A percentile compares a stretch with the other conserved stretches of the same genome.
phyloP scores from a whole-genome alignment of 2,888 invertebrate species.

The Dorcus parallelipipedus region DNA sequence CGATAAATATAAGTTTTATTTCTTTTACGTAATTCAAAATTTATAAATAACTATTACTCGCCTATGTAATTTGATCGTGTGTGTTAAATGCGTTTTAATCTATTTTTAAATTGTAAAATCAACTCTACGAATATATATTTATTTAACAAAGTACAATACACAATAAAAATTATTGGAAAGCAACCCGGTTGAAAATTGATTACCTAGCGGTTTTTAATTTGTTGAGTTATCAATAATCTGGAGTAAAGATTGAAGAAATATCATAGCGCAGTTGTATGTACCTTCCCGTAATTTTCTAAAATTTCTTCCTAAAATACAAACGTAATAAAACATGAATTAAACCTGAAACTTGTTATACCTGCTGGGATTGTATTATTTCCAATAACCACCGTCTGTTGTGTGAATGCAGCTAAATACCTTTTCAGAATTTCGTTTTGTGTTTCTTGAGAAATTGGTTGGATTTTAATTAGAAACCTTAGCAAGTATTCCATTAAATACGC shows the following conservation, averaged over 20 bases:
- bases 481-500: slow-evolving; percentile 70
- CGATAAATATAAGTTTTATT: not conserved
- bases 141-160: no score
- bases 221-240: slow-evolving; percentile 52
- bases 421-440: slow-evolving; percentile 61
- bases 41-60: no score
- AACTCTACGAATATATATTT: no score
- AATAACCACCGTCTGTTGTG: slow-evolving; percentile 61
- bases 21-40: not conserved
- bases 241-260: slow-evolving; percentile 54
- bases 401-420: slow-evolving; percentile 63
- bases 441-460: slow-evolving; percentile 60
- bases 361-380: slow-evolving; percentile 49
- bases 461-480: slow-evolving; percentile 63
- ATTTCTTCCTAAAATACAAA: slow-evolving; percentile 40
- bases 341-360: slow-evolving; percentile 33
- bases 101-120: no score
- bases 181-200: no score
- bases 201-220: no score
- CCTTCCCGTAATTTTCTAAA: slow-evolving; percentile 58
- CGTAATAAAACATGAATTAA: not conserved
- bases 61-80: no score
- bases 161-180: no score
- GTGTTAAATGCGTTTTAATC: no score
- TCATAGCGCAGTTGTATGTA: slow-evolving; percentile 53